Evolutionary conservation across 2,888 invertebrate species (phyloP).

Genomic region (Conomelus anceps): DNA sequence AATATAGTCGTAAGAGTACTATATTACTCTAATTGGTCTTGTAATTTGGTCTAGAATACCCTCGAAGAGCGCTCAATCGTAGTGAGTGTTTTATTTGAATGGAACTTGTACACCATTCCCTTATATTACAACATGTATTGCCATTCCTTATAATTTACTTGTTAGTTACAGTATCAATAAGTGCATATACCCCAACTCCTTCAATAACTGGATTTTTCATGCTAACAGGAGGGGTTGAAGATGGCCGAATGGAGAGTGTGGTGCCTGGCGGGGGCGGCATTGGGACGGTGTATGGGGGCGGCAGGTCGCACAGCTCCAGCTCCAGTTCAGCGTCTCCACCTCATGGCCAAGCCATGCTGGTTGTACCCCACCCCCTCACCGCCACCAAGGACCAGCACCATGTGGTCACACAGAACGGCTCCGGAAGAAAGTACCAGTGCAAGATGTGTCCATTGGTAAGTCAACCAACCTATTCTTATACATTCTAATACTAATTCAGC

Average conservation of each 20-base stretch:
- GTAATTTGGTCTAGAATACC: no score
- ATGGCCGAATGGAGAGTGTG: slow-evolving; percentile 24
- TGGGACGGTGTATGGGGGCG: slow-evolving; percentile 23
- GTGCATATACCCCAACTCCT: no score
- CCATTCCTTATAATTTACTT: no score
- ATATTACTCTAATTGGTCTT: no score
- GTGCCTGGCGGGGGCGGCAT: slow-evolving; percentile 25
- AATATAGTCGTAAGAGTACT: no score
- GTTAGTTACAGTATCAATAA: no score
- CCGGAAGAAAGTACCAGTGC: slow-evolving; percentile 78
- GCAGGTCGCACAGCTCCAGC: slow-evolving; percentile 37
- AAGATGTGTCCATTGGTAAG: slow-evolving; percentile 96
- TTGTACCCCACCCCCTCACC: slow-evolving; percentile 78
- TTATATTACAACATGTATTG: no score
- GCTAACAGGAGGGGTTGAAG: slow-evolving; percentile 27
- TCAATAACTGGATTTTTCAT: not conserved
- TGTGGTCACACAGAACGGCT: slow-evolving; percentile 41
- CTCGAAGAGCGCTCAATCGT: no score
- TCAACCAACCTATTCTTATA: slow-evolving; percentile 28
- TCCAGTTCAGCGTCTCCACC: slow-evolving; percentile 49
- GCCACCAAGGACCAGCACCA: slow-evolving; percentile 41
- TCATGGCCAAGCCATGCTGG: slow-evolving; percentile 59
- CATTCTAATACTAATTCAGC: not conserved
- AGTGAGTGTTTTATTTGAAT: no score
- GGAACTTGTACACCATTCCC: no score